Evolutionary conservation across 1,140 invertebrate species (phyloP).

Genomic region (Spodoptera frugiperda): DNA sequence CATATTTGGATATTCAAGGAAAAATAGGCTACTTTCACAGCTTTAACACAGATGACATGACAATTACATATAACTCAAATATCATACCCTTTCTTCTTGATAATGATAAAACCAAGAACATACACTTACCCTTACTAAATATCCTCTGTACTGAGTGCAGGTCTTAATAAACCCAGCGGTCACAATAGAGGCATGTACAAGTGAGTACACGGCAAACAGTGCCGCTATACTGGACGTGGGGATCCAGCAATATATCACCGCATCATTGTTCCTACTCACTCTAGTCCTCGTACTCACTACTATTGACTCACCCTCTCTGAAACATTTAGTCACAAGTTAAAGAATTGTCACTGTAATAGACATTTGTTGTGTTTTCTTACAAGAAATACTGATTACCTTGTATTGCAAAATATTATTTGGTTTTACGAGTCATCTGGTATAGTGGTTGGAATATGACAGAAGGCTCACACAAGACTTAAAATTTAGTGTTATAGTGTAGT

Average conservation of each 20-base stretch:
- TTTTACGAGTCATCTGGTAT: too few relatives aligned
- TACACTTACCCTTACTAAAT: constrained; percentile 85
- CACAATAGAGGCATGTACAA: constrained; percentile 87
- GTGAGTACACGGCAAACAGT: constrained; percentile 87
- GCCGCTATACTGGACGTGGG: constrained; percentile 86
- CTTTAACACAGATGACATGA: too few relatives aligned
- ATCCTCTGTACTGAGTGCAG: constrained; percentile 88
- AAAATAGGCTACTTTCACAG: too few relatives aligned
- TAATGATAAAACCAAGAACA: too few relatives aligned
- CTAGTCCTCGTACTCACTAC: constrained; percentile 86
- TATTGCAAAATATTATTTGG: too few relatives aligned
- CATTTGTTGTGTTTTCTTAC: too few relatives aligned
- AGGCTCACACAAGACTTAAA: too few relatives aligned
- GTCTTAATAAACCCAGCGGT: constrained; percentile 90
- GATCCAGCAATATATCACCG: constrained; percentile 88
- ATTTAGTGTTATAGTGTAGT: not conserved
- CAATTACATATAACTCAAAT: too few relatives aligned
- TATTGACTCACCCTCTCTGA: constrained; percentile 87
- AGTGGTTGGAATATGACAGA: too few relatives aligned
- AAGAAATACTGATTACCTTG: too few relatives aligned
- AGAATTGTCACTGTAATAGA: not conserved
- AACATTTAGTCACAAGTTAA: constrained; percentile 47
- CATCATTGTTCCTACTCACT: constrained; percentile 81
- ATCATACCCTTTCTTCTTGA: too few relatives aligned
- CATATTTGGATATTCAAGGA: too few relatives aligned